A percentile compares a stretch with the other conserved stretches of the same genome.
phyloP scores from a whole-genome alignment of 2,797 vertebrate species.

The Gallinago stenura region DNA sequence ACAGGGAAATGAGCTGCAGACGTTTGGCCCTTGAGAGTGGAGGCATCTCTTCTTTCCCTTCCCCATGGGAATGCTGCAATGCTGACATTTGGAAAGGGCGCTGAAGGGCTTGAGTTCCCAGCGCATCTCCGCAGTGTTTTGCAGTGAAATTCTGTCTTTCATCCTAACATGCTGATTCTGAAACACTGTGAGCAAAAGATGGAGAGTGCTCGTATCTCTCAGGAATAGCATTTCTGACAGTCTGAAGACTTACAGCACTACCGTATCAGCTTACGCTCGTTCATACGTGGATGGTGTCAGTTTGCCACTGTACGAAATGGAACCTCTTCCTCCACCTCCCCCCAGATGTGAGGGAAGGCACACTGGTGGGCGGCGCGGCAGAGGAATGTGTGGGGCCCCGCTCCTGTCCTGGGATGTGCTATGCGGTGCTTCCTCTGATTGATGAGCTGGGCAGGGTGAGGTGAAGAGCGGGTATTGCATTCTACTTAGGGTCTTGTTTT shows the following conservation, averaged over 20 bases:
- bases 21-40: constrained; percentile 14
- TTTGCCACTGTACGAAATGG: constrained; percentile 45
- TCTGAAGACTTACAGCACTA: neutral
- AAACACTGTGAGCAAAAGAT: neutral
- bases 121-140: neutral
- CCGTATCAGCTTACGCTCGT: neutral
- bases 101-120: constrained; percentile 33
- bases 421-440: constrained; percentile 21
- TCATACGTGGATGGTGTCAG: neutral
- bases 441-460: constrained; percentile 49
- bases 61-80: neutral
- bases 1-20: constrained; percentile 42
- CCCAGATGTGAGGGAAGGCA: constrained; percentile 22
- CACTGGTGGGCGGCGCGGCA: neutral
- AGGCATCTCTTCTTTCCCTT: constrained; percentile 47
- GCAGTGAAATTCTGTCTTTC: neutral
- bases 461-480: neutral
- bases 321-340: neutral
- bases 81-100: constrained; percentile 44
- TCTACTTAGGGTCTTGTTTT: neutral
- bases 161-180: neutral
- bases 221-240: neutral
- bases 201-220: neutral
- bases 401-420: constrained; percentile 29
- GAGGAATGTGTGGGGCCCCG: constrained; percentile 56